Evolutionary conservation across 2,888 invertebrate species (phyloP).

Genomic region (Pristionchus arcanus): DNA sequence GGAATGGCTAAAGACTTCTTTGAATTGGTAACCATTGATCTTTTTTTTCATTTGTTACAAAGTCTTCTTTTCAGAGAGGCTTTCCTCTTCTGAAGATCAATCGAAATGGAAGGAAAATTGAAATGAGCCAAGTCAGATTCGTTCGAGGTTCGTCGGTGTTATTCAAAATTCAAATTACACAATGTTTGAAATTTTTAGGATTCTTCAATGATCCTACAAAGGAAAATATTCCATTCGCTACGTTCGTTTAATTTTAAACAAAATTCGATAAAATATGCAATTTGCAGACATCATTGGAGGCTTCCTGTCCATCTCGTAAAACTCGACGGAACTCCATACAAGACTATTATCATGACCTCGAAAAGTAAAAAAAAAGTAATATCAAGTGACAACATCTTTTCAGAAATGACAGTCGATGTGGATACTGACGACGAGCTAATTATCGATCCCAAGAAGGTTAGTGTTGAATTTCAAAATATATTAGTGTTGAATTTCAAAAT

Average conservation of each 20-base stretch:
- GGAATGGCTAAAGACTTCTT: conserved; percentile 22
- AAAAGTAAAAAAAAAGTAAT: background rate
- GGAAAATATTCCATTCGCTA: background rate
- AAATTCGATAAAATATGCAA: background rate
- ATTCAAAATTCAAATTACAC: background rate
- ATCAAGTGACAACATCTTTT: background rate
- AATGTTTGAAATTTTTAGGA: background rate
- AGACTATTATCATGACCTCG: background rate
- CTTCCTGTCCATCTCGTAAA: conserved; percentile 19
- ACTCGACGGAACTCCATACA: conserved; percentile 33
- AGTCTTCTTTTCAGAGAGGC: background rate
- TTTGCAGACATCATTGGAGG: background rate
- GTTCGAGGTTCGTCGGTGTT: background rate
- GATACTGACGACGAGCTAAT: conserved; percentile 2
- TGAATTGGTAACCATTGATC: background rate
- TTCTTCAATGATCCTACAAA: background rate
- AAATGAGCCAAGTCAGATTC: conserved; percentile 19
- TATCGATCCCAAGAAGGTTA: conserved; percentile 18
- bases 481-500: background rate
- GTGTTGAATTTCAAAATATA: too few species aligned
- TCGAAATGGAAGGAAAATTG: background rate
- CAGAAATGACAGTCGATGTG: background rate
- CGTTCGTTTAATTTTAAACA: background rate
- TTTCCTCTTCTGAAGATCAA: conserved; percentile 27
- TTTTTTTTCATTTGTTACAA: too few species aligned